These are phyloP conservation scores for Spheniscus mendiculus DNA, from an alignment of 2,113 vertebrate species.

Conservation along the genomic window DNA sequence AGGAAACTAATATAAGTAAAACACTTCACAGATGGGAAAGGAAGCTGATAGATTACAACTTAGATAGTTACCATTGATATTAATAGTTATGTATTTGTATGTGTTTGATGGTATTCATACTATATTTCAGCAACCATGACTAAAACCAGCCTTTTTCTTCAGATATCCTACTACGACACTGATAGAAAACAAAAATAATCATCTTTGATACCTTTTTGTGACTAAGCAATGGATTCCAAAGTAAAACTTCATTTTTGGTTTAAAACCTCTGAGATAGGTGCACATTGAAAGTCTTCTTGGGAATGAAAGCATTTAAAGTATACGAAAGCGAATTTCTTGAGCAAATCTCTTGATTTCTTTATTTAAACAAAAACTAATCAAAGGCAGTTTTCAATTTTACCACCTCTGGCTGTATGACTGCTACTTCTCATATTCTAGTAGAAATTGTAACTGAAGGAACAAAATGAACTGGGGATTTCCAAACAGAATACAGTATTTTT, in stretches of 20 bases:
- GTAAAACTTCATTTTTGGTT: background rate
- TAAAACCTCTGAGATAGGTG: background rate
- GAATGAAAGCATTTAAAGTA: background rate
- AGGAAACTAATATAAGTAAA: background rate
- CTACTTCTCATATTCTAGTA: background rate
- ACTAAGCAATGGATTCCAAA: background rate
- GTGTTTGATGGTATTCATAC: background rate
- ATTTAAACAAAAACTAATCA: background rate
- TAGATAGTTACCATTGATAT: background rate
- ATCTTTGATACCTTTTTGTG: background rate
- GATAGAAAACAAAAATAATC: background rate
- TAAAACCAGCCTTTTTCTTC: background rate
- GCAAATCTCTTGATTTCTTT: background rate
- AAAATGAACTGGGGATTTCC: background rate
- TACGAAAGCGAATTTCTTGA: background rate
- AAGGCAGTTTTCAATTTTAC: background rate
- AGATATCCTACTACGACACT: background rate
- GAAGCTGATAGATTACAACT: background rate
- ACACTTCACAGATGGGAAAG: background rate
- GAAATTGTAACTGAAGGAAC: background rate
- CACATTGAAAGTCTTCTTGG: background rate
- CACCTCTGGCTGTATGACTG: background rate
- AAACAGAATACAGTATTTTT: background rate
- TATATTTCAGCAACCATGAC: background rate
- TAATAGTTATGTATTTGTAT: background rate